Percentiles rank a stretch among this genome's conserved stretches.
Evolutionary conservation across 2,113 vertebrate species (phyloP).

Genomic region (Psilopogon haemacephalus): DNA sequence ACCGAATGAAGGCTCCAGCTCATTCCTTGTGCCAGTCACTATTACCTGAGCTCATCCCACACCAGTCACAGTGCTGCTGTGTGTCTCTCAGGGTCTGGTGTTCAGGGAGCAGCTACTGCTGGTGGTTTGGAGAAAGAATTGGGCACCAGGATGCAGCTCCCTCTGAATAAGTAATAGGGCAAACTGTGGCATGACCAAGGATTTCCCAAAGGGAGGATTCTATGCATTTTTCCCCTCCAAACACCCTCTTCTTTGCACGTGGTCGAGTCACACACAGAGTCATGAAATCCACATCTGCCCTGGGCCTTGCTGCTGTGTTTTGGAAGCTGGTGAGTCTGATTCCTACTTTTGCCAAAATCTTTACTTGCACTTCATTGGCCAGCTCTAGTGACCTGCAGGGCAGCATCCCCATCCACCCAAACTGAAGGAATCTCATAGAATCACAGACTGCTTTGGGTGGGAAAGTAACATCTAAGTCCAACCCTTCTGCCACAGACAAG

Average conservation of each 20-base stretch:
- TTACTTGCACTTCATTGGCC: fast-evolving
- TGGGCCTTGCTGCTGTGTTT: neutral
- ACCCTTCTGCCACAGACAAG: fast-evolving
- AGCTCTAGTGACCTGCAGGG: neutral
- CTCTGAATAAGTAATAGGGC: neutral
- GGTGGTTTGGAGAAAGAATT: neutral
- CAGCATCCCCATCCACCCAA: neutral
- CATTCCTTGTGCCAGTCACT: neutral
- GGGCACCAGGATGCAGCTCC: neutral
- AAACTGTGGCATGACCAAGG: neutral
- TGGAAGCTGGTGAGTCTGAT: neutral
- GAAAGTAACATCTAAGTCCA: neutral
- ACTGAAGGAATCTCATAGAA: neutral
- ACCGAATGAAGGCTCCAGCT: neutral
- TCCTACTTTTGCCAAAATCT: neutral
- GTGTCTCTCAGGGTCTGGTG: neutral
- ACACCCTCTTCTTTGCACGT: neutral
- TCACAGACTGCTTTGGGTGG: neutral
- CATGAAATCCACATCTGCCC: neutral
- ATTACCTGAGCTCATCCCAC: neutral
- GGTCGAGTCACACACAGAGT: fast-evolving
- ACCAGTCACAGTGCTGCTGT: neutral
- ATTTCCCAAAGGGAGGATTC: neutral
- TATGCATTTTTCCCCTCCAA: neutral
- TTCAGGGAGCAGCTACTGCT: neutral